Percentiles rank a stretch among this genome's conserved stretches.
phyloP scores from a whole-genome alignment of 2,797 vertebrate genomes.

The Crossoptilon crossoptilon region DNA sequence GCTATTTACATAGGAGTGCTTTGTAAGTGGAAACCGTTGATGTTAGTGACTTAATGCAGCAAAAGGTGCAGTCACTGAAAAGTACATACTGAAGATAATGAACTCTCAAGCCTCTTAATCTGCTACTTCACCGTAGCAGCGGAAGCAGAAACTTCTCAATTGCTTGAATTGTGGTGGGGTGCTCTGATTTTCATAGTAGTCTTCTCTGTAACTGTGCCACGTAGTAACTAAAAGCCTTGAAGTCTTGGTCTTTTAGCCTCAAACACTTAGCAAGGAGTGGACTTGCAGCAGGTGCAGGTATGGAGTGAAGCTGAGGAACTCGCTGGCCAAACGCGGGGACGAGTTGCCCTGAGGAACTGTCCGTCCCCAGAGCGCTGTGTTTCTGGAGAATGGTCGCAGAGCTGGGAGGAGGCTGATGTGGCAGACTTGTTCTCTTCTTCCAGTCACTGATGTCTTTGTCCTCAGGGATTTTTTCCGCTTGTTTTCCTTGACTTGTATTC shows the following conservation, averaged over 20 bases:
- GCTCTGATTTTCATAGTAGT: background rate
- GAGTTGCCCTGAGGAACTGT: background rate
- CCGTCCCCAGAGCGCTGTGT: background rate
- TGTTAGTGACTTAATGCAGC: background rate
- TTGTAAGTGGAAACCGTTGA: background rate
- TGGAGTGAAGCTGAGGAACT: background rate
- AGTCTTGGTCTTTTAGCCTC: background rate
- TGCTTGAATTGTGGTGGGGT: background rate
- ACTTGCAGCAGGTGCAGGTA: background rate
- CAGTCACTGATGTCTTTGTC: background rate
- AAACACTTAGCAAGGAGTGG: background rate
- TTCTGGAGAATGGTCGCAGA: background rate
- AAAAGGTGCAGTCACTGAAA: background rate
- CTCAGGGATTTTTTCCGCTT: background rate
- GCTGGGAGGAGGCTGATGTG: background rate
- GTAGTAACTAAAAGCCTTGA: background rate
- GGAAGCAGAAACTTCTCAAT: background rate
- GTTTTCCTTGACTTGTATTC: background rate
- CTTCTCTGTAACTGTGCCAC: background rate
- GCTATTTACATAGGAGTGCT: background rate
- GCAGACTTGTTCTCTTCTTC: accelerated
- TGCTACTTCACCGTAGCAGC: background rate
- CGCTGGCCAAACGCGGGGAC: background rate
- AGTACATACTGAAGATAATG: background rate
- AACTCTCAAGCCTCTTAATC: background rate